phyloP scores from a whole-genome alignment of 2,797 vertebrate genomes.

The Picus viridis region DNA sequence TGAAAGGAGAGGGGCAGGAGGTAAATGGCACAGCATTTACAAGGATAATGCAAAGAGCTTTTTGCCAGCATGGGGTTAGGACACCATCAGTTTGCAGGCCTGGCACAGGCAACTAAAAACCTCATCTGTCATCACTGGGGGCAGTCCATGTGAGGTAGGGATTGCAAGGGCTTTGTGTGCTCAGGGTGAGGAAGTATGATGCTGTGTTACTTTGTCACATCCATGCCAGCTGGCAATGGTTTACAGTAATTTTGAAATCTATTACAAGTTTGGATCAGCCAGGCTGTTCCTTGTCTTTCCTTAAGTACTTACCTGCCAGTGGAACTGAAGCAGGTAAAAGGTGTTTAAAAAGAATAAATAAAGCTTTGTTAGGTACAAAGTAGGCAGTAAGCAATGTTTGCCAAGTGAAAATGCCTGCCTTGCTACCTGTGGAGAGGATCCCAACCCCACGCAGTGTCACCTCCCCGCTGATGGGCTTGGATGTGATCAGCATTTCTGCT shows the following conservation, averaged over 20 bases:
- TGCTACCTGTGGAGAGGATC: neutral
- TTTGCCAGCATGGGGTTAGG: neutral
- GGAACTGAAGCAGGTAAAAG: neutral
- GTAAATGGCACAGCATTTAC: slow-evolving; percentile 15
- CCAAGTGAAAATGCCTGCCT: neutral
- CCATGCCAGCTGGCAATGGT: neutral
- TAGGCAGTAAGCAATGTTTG: neutral
- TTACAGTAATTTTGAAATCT: slow-evolving; percentile 7
- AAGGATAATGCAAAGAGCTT: neutral
- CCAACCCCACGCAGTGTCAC: neutral
- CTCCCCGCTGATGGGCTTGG: neutral
- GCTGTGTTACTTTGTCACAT: neutral
- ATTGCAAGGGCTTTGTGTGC: slow-evolving; percentile 17
- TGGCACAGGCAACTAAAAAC: neutral
- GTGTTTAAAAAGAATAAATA: neutral
- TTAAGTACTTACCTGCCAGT: neutral
- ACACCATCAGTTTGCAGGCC: neutral
- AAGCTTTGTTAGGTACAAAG: neutral
- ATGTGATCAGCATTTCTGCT: neutral
- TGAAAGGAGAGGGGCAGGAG: neutral
- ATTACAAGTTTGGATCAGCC: neutral
- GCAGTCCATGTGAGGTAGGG: slow-evolving; percentile 30
- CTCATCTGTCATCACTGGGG: slow-evolving; percentile 46
- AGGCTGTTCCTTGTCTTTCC: neutral
- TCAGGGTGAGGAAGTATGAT: neutral